These are phyloP conservation scores for Dicaeum eximium DNA, from an alignment of 2,113 vertebrate genomes.

Conservation along the genomic window DNA sequence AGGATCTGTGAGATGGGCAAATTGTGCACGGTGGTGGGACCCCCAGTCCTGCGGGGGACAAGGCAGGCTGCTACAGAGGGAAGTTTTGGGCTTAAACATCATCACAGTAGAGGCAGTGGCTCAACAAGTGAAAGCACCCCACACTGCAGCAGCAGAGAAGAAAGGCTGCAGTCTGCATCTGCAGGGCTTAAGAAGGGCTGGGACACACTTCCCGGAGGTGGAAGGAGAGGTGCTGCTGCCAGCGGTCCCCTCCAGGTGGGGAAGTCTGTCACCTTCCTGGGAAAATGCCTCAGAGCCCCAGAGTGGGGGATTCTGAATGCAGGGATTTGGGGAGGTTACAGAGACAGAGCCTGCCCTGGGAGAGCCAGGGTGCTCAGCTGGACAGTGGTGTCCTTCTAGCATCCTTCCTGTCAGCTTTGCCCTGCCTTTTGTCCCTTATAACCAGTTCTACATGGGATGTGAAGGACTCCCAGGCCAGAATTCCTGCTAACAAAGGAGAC, in stretches of 20 bases:
- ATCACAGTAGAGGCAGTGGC: background rate
- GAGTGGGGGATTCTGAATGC: background rate
- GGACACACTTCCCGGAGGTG: rapidly evolving
- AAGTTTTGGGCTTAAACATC: background rate
- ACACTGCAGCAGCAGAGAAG: background rate
- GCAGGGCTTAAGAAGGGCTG: background rate
- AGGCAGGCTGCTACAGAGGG: background rate
- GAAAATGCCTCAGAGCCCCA: background rate
- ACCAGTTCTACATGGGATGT: background rate
- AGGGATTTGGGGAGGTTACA: background rate
- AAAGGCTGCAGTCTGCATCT: background rate
- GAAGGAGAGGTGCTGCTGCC: background rate
- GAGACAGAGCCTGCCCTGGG: background rate
- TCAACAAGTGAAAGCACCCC: background rate
- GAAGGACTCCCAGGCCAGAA: background rate
- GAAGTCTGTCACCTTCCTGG: background rate
- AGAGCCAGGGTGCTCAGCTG: background rate
- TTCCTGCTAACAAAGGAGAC: background rate
- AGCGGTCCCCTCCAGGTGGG: background rate
- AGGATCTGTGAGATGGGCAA: background rate
- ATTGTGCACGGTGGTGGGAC: background rate
- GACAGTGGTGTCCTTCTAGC: rapidly evolving
- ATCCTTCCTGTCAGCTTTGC: background rate
- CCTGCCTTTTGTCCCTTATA: background rate
- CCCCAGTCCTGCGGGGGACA: rapidly evolving